Evolutionary conservation across 2,888 invertebrate species (phyloP).

Genomic region (Drosophila paramelanica): DNA sequence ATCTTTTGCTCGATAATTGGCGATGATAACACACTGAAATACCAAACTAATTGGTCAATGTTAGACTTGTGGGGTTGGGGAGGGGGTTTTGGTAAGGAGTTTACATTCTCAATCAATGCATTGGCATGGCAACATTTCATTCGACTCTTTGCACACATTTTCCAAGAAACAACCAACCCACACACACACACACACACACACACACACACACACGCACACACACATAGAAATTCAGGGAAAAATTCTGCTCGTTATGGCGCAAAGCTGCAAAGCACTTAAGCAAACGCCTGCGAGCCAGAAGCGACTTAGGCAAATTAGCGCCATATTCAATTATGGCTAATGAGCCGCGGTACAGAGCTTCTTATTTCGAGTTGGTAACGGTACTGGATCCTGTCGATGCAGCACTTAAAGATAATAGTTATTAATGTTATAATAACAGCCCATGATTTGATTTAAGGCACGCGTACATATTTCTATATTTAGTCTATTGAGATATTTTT

Average conservation of each 20-base stretch:
- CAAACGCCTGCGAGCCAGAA: slow-evolving; percentile 18
- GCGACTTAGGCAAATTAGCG: slow-evolving; percentile 66
- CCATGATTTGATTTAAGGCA: too few species aligned
- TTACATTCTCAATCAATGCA: slow-evolving; percentile 41
- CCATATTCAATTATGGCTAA: slow-evolving; percentile 70
- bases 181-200: slow-evolving; percentile 15
- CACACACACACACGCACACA: slow-evolving; percentile 4
- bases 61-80: not conserved
- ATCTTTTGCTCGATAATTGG: slow-evolving; percentile 48
- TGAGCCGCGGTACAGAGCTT: slow-evolving; percentile 40
- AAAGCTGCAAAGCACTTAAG: slow-evolving; percentile 32
- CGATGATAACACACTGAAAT: slow-evolving; percentile 40
- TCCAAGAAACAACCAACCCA: slow-evolving; percentile 6
- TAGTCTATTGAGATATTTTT: too few species aligned
- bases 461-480: too few species aligned
- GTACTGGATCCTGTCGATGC: not conserved
- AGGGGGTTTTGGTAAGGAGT: not conserved
- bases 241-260: slow-evolving; percentile 34
- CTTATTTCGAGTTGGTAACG: not conserved
- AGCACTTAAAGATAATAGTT: not conserved
- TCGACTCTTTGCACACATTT: not conserved
- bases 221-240: not conserved
- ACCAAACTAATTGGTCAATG: slow-evolving; percentile 62
- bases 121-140: slow-evolving; percentile 47
- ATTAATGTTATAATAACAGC: not conserved